Evolutionary conservation across 2,888 invertebrate species (phyloP).

Genomic region (Tenthredo distinguenda): DNA sequence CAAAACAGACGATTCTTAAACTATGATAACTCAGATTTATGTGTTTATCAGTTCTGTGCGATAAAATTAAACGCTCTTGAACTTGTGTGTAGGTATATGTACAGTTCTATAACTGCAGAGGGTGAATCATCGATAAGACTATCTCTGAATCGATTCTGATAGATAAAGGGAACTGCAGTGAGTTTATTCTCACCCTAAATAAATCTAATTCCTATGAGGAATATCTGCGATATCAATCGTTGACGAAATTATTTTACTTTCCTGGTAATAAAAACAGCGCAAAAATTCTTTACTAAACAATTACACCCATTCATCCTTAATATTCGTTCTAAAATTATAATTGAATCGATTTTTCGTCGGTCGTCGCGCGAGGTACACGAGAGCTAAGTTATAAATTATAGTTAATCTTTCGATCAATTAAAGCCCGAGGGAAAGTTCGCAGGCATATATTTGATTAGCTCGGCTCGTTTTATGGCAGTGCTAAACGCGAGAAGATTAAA

Average conservation of each 20-base stretch:
- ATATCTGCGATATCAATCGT: background rate
- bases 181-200: slow-evolving; percentile 8
- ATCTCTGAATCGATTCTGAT: background rate
- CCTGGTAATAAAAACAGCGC: background rate
- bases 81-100: background rate
- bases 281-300: background rate
- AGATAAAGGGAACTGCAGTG: background rate
- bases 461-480: slow-evolving; percentile 11
- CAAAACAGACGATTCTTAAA: slow-evolving; percentile 22
- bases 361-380: background rate
- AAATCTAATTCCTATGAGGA: background rate
- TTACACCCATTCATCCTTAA: background rate
- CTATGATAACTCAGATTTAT: slow-evolving; percentile 18
- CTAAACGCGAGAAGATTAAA: slow-evolving; percentile 41
- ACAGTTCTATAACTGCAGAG: background rate
- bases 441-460: slow-evolving; percentile 25
- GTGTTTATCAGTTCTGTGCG: slow-evolving; percentile 8
- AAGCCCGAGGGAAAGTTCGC: slow-evolving; percentile 14
- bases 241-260: background rate
- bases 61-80: slow-evolving; percentile 18
- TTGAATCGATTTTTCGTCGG: background rate
- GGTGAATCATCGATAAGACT: slow-evolving; percentile 38
- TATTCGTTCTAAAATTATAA: background rate
- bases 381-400: slow-evolving; percentile 1
- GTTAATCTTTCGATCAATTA: slow-evolving; percentile 21